Base-by-base conservation (phyloP, 1,140 invertebrate genomes). In the Tyrophagus putrescentiae region DNA sequence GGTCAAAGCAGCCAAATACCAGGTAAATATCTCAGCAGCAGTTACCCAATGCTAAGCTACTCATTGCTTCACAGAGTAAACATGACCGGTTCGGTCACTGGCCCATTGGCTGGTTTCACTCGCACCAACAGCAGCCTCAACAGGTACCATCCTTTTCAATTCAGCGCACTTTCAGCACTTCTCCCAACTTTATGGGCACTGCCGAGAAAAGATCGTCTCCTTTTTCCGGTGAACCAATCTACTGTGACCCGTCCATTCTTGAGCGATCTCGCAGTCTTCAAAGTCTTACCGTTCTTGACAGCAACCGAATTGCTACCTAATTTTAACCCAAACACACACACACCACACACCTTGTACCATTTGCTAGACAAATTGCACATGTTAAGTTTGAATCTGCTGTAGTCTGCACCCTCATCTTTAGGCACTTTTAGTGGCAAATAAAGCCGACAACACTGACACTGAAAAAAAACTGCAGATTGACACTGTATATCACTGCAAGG, bases 151-250 rank as follows among this genome's bases (percentile, higher is more conserved):
- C 34, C 34, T 18, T 52, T 16, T 9, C 11, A 23, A 21, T 25
- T n/a, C 28, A 56, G 31, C 57, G 39, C 29, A 29, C 36, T 32
- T n/a, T n/a, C n/a, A n/a, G n/a, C n/a, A 58, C 32, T 27, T 39
- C 9, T 54, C 31, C 7, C n/a, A n/a, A 48, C 34, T 27, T 23
- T 32, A 6, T 4, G n/a, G 7, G 18, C 21, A 27, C 32, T 21
- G 23, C 23, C 50, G 7, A 7, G 18, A 6, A 48, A 48, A 7
- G 7, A 33, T 57, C 50, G 5, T 62, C 60, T 64, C 80, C 84
- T 65, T 87, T 91, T 71, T 86, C 86, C 9, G 90, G 86, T 67
- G 88, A 91, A 70, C 87, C 87, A 1, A 91, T 92, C 63, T 92
- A 91, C 70, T 91, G 87, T 0, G 87, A 91, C 72, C 87, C 87